Evolutionary conservation across 2,113 vertebrate species (phyloP).

Genomic region (Panthera leo): DNA sequence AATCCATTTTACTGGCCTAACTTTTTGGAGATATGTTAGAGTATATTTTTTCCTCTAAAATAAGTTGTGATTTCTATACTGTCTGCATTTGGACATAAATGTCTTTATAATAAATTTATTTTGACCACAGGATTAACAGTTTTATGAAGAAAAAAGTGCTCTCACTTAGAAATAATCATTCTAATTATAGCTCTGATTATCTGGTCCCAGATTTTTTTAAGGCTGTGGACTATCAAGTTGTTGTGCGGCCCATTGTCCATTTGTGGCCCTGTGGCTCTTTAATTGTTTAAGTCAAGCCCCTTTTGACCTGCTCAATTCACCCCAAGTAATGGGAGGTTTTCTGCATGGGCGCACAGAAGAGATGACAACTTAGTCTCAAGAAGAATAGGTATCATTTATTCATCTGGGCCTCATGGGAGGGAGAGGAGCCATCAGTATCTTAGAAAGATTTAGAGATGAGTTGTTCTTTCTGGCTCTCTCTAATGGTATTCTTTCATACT

Average conservation of each 20-base stretch:
- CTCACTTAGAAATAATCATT: neutral
- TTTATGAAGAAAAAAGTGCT: neutral
- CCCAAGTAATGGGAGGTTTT: neutral
- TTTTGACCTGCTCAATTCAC: neutral
- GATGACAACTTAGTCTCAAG: neutral
- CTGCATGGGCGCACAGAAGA: neutral
- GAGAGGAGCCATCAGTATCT: neutral
- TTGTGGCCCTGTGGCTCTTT: neutral
- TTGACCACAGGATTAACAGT: neutral
- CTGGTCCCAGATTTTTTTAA: neutral
- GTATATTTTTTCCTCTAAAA: neutral
- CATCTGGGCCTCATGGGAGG: neutral
- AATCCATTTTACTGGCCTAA: neutral
- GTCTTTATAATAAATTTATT: neutral
- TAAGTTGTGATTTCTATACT: neutral
- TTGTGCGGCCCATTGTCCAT: neutral
- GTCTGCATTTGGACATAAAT: neutral
- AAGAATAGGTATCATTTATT: neutral
- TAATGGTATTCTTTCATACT: neutral
- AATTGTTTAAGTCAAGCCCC: neutral
- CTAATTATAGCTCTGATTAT: neutral
- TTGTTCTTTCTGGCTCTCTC: neutral
- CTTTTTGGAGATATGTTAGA: conserved; percentile 12
- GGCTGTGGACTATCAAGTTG: neutral
- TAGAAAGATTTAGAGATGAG: neutral